Base-by-base conservation (phyloP, 2,113 vertebrate species). In the Electrona antarctica region DNA sequence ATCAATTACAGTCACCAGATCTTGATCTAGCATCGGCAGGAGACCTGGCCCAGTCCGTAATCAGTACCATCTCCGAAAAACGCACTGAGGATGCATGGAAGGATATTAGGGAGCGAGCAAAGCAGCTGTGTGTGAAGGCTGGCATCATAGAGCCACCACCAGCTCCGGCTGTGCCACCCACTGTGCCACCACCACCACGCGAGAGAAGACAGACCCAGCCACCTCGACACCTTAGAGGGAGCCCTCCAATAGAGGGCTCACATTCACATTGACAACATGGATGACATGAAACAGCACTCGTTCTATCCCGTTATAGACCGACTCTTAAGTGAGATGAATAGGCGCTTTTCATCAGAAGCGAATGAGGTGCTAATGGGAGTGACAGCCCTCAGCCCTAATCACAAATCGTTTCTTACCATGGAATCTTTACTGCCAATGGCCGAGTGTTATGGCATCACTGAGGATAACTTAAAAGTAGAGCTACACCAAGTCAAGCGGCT, bases 261-360 rank as follows among this genome's bases (percentile, higher is more conserved):
- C 45, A 33, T 56, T 52, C 57, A 10, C 52, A 58, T 56, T 45
- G 29, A 56, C 61, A 64, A 10, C 52, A 58, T 64, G 33, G 70
- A 73, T 64, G 61, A 73, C 50, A 15, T 72, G 62, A 21, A 12
- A 74, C 51, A 7, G 28, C 64, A 67, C 41, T 67, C 56, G 6
- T 74, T 67, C 54, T 57, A 58, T 65, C 70, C 70, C 21, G 61
- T 73, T 12, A 48, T 58, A 46, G 64, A 67, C 64, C 15, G 72
- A 45, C 46, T 73, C 9, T 33, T 73, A 49, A 73, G 12, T 5
- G 63, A 67, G 11, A 47, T 71, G 59, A 13, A 52, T 10, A 13
- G 49, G 13, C 48, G 13, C 56, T 74, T 74, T 55, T 48, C 21
- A 15, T 21, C 64, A 54, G 64, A 61, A 15, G 33, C 57, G 60